These are phyloP conservation scores for Acanthornis magna DNA, from an alignment of 2,797 vertebrate species.

Conservation along the genomic window DNA sequence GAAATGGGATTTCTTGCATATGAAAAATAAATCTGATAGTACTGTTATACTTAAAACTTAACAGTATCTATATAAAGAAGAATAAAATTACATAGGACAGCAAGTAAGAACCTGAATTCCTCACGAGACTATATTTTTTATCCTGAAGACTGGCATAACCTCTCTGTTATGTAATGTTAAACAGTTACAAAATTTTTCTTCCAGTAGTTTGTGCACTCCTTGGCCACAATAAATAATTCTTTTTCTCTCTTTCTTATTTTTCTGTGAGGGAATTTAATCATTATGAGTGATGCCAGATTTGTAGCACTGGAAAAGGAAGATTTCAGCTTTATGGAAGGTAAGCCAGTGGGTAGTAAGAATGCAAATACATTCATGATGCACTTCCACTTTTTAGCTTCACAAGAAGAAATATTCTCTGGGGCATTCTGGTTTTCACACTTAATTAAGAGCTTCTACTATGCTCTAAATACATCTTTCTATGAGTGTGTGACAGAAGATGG, in stretches of 20 bases:
- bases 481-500: background rate
- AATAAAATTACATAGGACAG: background rate
- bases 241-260: background rate
- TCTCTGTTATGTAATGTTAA: background rate
- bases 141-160: background rate
- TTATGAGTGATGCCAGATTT: background rate
- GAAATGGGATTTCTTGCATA: background rate
- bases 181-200: background rate
- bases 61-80: background rate
- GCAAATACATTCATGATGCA: background rate
- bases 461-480: background rate
- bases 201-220: background rate
- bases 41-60: background rate
- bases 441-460: background rate
- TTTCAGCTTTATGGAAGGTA: background rate
- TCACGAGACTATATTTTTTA: background rate
- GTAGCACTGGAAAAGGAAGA: background rate
- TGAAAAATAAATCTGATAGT: background rate
- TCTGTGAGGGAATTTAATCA: background rate
- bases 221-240: background rate
- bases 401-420: background rate
- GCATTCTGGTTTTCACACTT: background rate
- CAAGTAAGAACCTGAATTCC: constrained; percentile 2
- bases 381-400: background rate
- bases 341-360: background rate